Evolutionary conservation across 1,140 invertebrate species (phyloP), one percentile per base, ranked within the genome.

Genomic region (Zaprionus africanus): DNA sequence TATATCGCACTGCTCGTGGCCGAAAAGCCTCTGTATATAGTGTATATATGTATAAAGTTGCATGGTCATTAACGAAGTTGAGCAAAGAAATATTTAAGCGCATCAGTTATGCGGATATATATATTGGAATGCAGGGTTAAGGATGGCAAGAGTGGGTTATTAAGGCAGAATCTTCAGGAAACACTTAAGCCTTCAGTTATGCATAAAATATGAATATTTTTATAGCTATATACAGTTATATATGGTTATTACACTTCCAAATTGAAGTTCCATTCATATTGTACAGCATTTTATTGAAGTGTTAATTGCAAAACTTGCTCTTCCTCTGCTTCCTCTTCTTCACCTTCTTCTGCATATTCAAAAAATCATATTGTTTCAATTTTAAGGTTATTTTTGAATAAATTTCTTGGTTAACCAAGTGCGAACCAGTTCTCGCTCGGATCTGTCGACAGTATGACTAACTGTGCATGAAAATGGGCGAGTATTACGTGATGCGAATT

Each of bases 391-490:
- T 58, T 34, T 72, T 36, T 43, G 46, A 26, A 34, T 41, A 22
- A 1, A 34, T 53, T 31, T 66, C 1, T 62, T 58, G 53, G 62
- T 61, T 34, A 56, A 56, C 41, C 57, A 26, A 61, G 22, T 53
- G 34, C 43, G 54, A 38, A 38, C n/a, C 17, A 26, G 19, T n/a
- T 49, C 43, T 26, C 38, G 34, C 43, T 26, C 38, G 34, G 17
- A 31, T 64, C 58, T 62, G 41, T 9, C 41, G 41, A 46, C n/a
- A 49, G 68, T 70, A 69, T 83, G 83, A 88, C 83, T 87, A 82
- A 87, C 77, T 86, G 84, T 80, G 80, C 77, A 88, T 87, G 74
- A 75, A 80, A 87, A 84, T 81, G 84, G 69, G 62, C 57, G 56
- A 67, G 68, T 51, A 67, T 84, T 87, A 87, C 83, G 83, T 87